phyloP scores from a whole-genome alignment of 2,888 invertebrate genomes.

The Chloroclysta siterata region DNA sequence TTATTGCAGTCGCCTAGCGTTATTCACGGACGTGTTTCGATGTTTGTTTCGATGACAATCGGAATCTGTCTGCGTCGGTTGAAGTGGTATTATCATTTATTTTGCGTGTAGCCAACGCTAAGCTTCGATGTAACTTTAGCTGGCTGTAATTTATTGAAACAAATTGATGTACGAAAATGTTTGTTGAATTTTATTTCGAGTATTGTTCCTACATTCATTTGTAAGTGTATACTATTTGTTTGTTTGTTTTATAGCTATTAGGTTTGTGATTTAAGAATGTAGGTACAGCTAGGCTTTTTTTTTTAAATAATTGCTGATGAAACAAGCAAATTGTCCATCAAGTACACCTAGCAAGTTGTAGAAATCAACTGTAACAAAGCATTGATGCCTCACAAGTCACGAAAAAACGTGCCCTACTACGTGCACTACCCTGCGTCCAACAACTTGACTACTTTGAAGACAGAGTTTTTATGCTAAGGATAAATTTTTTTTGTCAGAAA shows the following conservation, averaged over 20 bases:
- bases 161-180: constrained; percentile 22
- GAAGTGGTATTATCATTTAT: constrained; percentile 70
- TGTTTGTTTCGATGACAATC: constrained; percentile 79
- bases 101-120: constrained; percentile 58
- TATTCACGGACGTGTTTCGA: constrained; percentile 67
- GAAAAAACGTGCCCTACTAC: too few species aligned
- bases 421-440: too few species aligned
- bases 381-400: too few species aligned
- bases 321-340: too few species aligned
- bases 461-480: too few species aligned
- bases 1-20: constrained; percentile 68
- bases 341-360: too few species aligned
- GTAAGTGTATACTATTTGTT: background rate
- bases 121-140: constrained; percentile 58
- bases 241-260: background rate
- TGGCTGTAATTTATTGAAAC: constrained; percentile 58
- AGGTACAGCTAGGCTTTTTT: too few species aligned
- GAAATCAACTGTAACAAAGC: too few species aligned
- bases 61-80: constrained; percentile 72
- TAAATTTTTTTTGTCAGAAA: too few species aligned
- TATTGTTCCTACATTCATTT: background rate
- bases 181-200: constrained; percentile 7
- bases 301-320: too few species aligned
- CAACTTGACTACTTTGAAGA: too few species aligned
- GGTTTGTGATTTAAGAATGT: too few species aligned